A percentile compares a stretch with the other conserved stretches of the same genome.
phyloP scores from a whole-genome alignment of 1,140 invertebrate genomes.

The Lepidurus apus region DNA sequence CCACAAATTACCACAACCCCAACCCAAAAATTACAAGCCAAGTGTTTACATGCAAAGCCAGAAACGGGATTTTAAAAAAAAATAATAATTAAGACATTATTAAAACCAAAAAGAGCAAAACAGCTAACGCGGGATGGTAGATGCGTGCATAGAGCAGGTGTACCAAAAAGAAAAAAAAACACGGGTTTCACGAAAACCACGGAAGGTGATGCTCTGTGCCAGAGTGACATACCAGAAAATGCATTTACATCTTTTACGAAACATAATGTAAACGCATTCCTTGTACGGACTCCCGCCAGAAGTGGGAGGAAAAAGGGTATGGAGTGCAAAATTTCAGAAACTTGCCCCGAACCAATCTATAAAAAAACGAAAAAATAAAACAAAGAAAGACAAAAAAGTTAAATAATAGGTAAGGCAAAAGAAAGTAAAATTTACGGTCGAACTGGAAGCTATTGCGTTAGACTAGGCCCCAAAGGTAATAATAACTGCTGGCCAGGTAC shows the following conservation, averaged over 20 bases:
- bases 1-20: no score
- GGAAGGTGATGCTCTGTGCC: constrained; percentile 37
- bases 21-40: no score
- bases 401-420: neutral
- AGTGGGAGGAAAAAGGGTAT: constrained; percentile 25
- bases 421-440: constrained; percentile 20
- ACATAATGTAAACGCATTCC: constrained; percentile 86
- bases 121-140: no score
- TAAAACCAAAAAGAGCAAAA: no score
- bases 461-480: neutral
- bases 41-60: no score
- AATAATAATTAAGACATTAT: no score
- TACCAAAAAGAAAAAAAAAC: neutral
- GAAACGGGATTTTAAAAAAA: no score
- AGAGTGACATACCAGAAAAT: constrained; percentile 98
- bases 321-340: constrained; percentile 16
- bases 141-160: neutral
- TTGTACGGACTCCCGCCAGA: constrained; percentile 75
- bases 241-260: constrained; percentile 91
- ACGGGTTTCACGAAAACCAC: neutral
- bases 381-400: neutral
- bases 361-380: neutral
- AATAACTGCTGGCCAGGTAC: neutral
- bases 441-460: neutral
- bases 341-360: neutral